Conservation (phyloP, 2,797 vertebrate species). For the Sebastes cheni region DNA sequence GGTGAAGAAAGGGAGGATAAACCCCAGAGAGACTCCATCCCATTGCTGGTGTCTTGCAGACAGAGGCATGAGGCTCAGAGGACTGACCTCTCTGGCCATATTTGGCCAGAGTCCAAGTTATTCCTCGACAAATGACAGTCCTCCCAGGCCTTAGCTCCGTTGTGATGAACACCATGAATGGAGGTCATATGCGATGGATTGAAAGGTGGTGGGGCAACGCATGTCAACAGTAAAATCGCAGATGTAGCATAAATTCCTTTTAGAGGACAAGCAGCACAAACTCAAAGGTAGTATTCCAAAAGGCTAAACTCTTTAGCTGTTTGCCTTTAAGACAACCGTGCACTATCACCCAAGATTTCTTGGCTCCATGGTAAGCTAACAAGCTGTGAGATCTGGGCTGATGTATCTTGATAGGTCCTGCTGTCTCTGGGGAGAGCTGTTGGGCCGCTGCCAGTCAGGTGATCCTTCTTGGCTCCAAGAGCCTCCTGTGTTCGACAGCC, state of each 20-base stretch:
- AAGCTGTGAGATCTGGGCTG: slow-evolving; percentile 9
- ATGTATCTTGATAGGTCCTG: slow-evolving; percentile 19
- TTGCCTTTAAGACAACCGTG: background rate
- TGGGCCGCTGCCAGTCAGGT: slow-evolving; percentile 25
- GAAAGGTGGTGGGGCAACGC: slow-evolving; percentile 24
- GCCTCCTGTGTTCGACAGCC: slow-evolving; percentile 60
- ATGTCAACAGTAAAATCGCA: slow-evolving; percentile 41
- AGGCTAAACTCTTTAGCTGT: background rate
- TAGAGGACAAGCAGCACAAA: background rate
- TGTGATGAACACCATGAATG: slow-evolving; percentile 60
- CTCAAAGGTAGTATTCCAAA: background rate
- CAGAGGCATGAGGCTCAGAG: slow-evolving; percentile 52
- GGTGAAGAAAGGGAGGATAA: slow-evolving; percentile 28
- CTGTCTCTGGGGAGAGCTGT: slow-evolving; percentile 4
- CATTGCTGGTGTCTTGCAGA: slow-evolving; percentile 30
- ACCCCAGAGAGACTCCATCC: slow-evolving; percentile 36
- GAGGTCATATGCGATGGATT: slow-evolving; percentile 41
- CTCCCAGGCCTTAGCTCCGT: slow-evolving; percentile 45
- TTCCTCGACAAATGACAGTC: slow-evolving; percentile 26
- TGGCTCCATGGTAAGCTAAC: slow-evolving; percentile 21
- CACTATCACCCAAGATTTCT: slow-evolving; percentile 4
- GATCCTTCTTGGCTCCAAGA: slow-evolving; percentile 53
- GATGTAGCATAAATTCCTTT: background rate
- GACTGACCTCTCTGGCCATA: slow-evolving; percentile 70
- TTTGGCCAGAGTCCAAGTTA: slow-evolving; percentile 38